Conservation (phyloP, 1,140 invertebrate genomes). For the Rhizoglyphus robini region DNA sequence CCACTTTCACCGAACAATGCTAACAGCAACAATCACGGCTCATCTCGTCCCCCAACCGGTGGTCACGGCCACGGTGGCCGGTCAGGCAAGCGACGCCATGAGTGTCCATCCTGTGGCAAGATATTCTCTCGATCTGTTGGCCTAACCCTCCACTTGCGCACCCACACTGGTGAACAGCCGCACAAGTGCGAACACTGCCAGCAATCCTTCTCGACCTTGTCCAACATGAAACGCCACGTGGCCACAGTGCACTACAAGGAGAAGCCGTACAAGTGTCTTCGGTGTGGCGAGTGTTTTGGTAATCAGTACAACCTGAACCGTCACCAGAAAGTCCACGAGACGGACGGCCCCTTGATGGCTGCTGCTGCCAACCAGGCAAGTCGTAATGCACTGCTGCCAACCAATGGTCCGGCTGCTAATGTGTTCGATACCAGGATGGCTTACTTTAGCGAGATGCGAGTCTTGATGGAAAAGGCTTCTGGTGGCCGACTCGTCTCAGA, state of each 20-base stretch:
- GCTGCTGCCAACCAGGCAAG: slow-evolving; percentile 62
- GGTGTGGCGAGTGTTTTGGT: slow-evolving; percentile 89
- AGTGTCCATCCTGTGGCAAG: slow-evolving; percentile 93
- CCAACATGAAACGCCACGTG: slow-evolving; percentile 94
- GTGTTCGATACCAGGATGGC: slow-evolving; percentile 51
- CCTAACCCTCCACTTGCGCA: slow-evolving; percentile 29
- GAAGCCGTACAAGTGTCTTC: slow-evolving; percentile 36
- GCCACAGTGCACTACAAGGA: slow-evolving; percentile 93
- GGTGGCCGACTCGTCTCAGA: background rate
- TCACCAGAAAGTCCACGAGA: slow-evolving; percentile 88
- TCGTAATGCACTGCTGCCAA: slow-evolving; percentile 33
- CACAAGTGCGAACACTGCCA: slow-evolving; percentile 51
- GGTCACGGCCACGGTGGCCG: slow-evolving; percentile 29
- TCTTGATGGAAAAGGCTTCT: slow-evolving; percentile 70
- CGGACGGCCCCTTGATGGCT: slow-evolving; percentile 54
- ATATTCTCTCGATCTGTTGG: slow-evolving; percentile 47
- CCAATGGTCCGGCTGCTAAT: slow-evolving; percentile 40
- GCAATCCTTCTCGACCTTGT: slow-evolving; percentile 93
- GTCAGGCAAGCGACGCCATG: slow-evolving; percentile 84
- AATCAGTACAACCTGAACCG: slow-evolving; percentile 95
- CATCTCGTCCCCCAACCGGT: slow-evolving; percentile 16
- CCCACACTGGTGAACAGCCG: slow-evolving; percentile 32
- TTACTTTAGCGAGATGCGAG: slow-evolving; percentile 72
- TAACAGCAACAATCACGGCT: no score
- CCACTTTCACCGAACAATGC: background rate